Evolutionary conservation across 64 coral and sea anemone species (phyloP), one percentile per base, ranked within the genome.

Genomic region (Porites lutea): DNA sequence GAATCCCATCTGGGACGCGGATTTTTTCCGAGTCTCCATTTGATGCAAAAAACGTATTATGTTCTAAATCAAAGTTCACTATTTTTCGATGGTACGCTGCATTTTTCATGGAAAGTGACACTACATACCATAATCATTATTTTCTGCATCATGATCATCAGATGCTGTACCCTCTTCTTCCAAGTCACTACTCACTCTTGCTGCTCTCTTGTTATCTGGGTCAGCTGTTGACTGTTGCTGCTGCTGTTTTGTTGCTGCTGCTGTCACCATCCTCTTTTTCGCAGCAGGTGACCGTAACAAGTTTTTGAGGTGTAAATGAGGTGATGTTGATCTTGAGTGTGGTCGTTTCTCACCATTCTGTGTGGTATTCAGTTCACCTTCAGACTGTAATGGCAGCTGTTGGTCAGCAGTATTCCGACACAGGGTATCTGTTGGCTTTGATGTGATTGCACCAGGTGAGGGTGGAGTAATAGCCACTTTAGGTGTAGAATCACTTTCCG

Each of bases 101-200:
- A 37, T 37, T 37, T 37, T 37, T 37, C 27, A 37, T 37, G 64
- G 7, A 57, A 57, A 9, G 12, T 57, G 54, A 37, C 27, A 37
- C 1, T 57, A 60, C 55, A 77, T 65, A 62, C 58, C 83, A 18
- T 65, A 65, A 87, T 77, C 79, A 77, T 48, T 77, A 6, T 23
- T 5, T 75, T 55, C 77, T 4, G 89, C 90, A n/a, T 78, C 86
- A 48, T 88, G 21, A 52, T 67, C 58, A 15, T 96, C 95, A 79
- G 95, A 96, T 23, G 86, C 90, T 45, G 90, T 93, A 13, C 90
- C 95, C 67, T 96, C 95, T 51, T 96, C 95, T 2, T 78, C 79
- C 57, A 90, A 72, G 43, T 96, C 90, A 79, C 90, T 93, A 48
- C 95, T 96, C 11, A 37, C 27, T 93, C 90, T 59, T 93, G 93